These are phyloP conservation scores for Drosophila asahinai DNA, from an alignment of 1,140 invertebrate species.

Conservation along the genomic window DNA sequence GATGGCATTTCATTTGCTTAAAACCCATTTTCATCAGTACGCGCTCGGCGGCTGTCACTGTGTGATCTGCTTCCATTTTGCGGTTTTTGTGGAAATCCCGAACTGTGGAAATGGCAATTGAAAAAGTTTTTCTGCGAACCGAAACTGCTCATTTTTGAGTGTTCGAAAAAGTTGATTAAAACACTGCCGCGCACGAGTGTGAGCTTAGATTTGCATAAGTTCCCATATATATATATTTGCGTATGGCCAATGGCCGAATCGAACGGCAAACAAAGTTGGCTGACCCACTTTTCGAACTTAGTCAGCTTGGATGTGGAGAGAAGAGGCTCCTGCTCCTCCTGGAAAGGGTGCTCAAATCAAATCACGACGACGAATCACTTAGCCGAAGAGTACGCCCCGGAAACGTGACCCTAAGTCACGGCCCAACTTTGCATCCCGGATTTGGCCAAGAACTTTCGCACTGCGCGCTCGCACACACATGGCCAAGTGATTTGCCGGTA, in stretches of 20 bases:
- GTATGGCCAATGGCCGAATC: conserved; percentile 53
- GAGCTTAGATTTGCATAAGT: conserved; percentile 45
- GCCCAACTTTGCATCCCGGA: conserved; percentile 62
- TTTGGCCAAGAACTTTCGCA: conserved; percentile 27
- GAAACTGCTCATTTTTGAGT: conserved; percentile 51
- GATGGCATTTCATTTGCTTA: conserved; percentile 46
- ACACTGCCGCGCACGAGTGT: conserved; percentile 22
- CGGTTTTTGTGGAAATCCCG: conserved; percentile 38
- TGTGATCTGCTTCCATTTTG: conserved; percentile 44
- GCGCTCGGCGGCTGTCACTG: conserved; percentile 6
- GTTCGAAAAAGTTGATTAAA: conserved; percentile 64
- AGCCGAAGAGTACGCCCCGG: conserved; percentile 56
- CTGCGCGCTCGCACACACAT: conserved; percentile 32
- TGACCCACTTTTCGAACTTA: conserved; percentile 61
- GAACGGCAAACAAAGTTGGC: conserved; percentile 59
- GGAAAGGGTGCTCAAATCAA: conserved; percentile 58
- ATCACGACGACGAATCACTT: conserved; percentile 82
- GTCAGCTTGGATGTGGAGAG: conserved; percentile 1
- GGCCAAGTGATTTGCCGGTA: conserved; percentile 77
- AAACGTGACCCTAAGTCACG: conserved; percentile 66
- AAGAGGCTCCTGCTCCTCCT: conserved; percentile 26
- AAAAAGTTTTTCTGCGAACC: conserved; percentile 50
- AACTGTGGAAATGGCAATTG: conserved; percentile 62
- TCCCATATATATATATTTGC: conserved; percentile 8
- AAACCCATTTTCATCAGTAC: conserved; percentile 34